These are phyloP conservation scores for Leptobrachium leishanense DNA, from an alignment of 2,113 vertebrate genomes.

Conservation along the genomic window DNA sequence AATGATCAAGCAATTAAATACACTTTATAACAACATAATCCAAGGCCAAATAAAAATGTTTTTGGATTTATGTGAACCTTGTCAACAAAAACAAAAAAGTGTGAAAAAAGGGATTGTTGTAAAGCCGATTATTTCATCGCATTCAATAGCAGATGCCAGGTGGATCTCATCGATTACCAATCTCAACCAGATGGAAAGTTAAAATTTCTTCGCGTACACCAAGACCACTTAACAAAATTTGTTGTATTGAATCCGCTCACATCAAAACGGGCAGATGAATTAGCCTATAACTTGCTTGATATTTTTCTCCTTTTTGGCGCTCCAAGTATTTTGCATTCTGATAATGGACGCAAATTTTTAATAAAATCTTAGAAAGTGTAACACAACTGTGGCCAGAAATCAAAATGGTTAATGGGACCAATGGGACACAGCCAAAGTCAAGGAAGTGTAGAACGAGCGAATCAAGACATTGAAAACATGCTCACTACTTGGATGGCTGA, in stretches of 20 bases:
- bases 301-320: too few species aligned
- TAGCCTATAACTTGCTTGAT: constrained; percentile 42
- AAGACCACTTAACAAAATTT: constrained; percentile 41
- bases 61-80: constrained; percentile 44
- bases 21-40: too few species aligned
- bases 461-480: neutral
- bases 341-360: constrained; percentile 47
- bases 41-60: too few species aligned
- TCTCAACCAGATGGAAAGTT: constrained; percentile 33
- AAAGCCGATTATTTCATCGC: neutral
- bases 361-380: neutral
- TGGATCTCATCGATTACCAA: constrained; percentile 50
- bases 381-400: neutral
- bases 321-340: neutral
- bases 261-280: constrained; percentile 45
- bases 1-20: too few species aligned
- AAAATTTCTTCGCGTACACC: constrained; percentile 46
- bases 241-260: constrained; percentile 41
- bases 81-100: constrained; percentile 29
- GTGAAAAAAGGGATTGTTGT: too few species aligned
- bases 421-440: constrained; percentile 41
- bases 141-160: constrained; percentile 35
- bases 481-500: too few species aligned
- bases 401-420: too few species aligned
- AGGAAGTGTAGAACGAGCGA: constrained; percentile 1